Base-by-base conservation (phyloP, 2,797 vertebrate species). In the Sus cebifrons region DNA sequence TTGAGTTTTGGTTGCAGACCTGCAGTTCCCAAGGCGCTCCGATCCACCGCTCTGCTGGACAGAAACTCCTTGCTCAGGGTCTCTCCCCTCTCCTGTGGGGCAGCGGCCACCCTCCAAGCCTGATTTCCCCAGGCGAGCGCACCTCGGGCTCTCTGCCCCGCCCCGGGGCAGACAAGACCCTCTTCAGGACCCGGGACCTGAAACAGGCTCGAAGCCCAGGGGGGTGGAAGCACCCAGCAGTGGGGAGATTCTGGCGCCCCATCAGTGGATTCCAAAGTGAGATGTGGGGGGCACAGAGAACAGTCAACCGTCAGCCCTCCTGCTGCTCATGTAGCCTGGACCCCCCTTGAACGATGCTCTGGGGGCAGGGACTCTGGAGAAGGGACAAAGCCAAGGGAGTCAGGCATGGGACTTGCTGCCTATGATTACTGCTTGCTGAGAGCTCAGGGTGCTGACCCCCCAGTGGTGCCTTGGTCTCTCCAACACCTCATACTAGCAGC, bases 21-120 rank as follows among this genome's bases (percentile, higher is more conserved):
- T 98, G 98, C 96, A 98, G 98, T 98, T 99, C 97, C 98, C 98
- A 95, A 97, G 98, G 97, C 94, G 97, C 79, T 99, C 98, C 97
- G 58, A 81, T 99, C 98, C 98, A 98, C 98, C 98, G 92, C 97
- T 98, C 98, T 99, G 99, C 98, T 98, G 98, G 97, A 99, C 82
- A 98, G 98, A 99, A 99, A 99, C 99, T 98, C 98, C 96, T 97
- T 93, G 97, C 98, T 98, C 98, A 98, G 54, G n/a, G 44, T 49
- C 6, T 14, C 25, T 58, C 52, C 52, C 77, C 54, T 14, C n/a
- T 25, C n/a, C 77, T 36, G 54, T 10, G 9, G 44, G 44, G 9
- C 44, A 49, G 44, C 44, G 44, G 44, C 44, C 6, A 49, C 44
- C 9, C 6, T n/a, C n/a, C 52, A 16, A 49, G 36, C 73, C 44